Evolutionary conservation across 2,888 invertebrate genomes (phyloP), one percentile per base, ranked within the genome.

Genomic region (Alloplasta piceator): DNA sequence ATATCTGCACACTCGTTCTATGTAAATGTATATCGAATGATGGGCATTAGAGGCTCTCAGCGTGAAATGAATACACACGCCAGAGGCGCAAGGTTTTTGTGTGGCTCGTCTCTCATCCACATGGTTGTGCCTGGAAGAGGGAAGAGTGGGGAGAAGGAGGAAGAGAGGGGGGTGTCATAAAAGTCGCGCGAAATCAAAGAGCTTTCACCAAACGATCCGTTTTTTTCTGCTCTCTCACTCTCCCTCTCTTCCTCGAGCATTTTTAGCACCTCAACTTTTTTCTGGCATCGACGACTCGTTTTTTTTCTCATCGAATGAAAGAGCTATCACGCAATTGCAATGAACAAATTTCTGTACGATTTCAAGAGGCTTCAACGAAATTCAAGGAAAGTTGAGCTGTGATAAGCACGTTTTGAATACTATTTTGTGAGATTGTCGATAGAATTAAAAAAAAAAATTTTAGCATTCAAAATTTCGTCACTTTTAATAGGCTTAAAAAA

Each of bases 11-110:
- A 26, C 3, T 26, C 26, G 26, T 26, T 26, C 26, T 26, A 38
- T 9, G 70, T 55, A 58, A 10, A 36, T n/a, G n/a, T 12, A 7
- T 48, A 16, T 48, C 48, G 14, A 46, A 64, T 63, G 52, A 43
- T 46, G 63, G 50, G 41, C 52, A 66, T 38, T 38, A 75, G 50
- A 55, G 80, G 67, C 43, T 55, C 76, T 56, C 66, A 63, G 80
- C 86, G 84, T 82, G 84, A 84, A 84, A 86, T 82, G 85, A 85
- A 85, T 85, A 85, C 83, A 82, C 52, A 7, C 58, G 75, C 36
- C 38, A 70, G 43, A 67, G 71, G 76, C 68, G 16, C 71, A 76
- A 50, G 66, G 46, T 74, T 64, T 38, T 43, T 73, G 76, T 67
- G 71, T 72, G 76, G 61, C 50, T 71, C 63, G 61, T 58, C 68